These are phyloP conservation scores for Cephalopterus ornatus DNA, from an alignment of 2,113 vertebrate genomes.

Conservation along the genomic window DNA sequence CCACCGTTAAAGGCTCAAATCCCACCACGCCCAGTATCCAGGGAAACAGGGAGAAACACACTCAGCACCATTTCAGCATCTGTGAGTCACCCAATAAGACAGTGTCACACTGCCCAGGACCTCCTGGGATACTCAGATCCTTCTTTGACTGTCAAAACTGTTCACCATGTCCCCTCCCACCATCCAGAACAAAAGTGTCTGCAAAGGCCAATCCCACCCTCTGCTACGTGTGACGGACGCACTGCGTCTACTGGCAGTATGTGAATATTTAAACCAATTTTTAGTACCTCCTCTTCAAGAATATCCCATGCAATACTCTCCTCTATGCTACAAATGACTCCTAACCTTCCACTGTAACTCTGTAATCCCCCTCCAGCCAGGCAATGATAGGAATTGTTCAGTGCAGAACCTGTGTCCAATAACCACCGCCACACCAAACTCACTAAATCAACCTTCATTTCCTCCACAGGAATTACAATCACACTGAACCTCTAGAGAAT, in stretches of 20 bases:
- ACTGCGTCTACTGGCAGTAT: accelerated
- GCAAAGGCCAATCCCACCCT: not conserved
- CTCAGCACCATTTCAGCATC: not conserved
- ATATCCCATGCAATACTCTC: not conserved
- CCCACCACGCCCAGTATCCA: not conserved
- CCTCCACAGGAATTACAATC: not conserved
- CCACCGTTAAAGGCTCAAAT: not conserved
- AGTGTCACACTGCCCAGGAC: not conserved
- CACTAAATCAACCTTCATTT: not conserved
- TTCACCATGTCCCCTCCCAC: not conserved
- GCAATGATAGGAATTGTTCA: not conserved
- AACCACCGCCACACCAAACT: not conserved
- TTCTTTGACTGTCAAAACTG: not conserved
- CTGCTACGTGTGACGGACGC: not conserved
- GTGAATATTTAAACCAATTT: not conserved
- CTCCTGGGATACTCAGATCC: not conserved
- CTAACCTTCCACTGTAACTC: not conserved
- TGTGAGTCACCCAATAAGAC: not conserved
- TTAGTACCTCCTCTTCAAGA: not conserved
- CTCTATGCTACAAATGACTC: not conserved
- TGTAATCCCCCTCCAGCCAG: not conserved
- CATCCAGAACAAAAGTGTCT: not conserved
- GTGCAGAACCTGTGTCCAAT: not conserved
- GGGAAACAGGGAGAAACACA: not conserved
- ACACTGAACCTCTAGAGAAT: not conserved